phyloP scores from a whole-genome alignment of 1,140 invertebrate genomes.

The Dreissena polymorpha region DNA sequence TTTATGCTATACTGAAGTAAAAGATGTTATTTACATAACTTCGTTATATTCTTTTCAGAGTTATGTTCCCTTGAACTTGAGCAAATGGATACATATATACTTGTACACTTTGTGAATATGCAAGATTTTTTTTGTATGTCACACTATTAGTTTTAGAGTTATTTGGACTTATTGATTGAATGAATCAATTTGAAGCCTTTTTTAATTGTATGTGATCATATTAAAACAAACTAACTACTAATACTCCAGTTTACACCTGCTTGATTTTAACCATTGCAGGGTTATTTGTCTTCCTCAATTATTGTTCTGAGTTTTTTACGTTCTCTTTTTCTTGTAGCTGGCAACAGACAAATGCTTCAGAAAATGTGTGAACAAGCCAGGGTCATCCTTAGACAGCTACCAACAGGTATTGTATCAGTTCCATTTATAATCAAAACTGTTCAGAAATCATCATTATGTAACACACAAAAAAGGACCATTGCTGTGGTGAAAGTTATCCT shows the following conservation, averaged over 20 bases:
- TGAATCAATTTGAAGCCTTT: background rate
- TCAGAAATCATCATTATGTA: too few species aligned
- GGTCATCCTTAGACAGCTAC: constrained; percentile 28
- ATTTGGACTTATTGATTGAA: background rate
- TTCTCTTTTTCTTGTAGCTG: constrained; percentile 23
- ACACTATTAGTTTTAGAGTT: background rate
- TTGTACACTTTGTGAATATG: background rate
- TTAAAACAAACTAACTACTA: background rate
- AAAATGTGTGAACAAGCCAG: constrained; percentile 46
- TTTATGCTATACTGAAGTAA: too few species aligned
- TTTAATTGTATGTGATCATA: background rate
- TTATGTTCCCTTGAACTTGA: too few species aligned
- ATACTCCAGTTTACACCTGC: background rate
- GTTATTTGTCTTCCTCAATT: background rate
- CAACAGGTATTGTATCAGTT: too few species aligned
- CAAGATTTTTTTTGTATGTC: background rate
- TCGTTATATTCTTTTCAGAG: too few species aligned
- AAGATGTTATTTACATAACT: too few species aligned
- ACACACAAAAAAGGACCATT: too few species aligned
- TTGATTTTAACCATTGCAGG: background rate
- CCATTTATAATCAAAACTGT: too few species aligned
- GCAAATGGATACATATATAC: background rate
- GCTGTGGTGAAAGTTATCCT: too few species aligned
- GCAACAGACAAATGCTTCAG: constrained; percentile 43
- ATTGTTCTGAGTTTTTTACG: background rate